Base-by-base conservation (phyloP, 2,888 invertebrate species). In the Venustoraphidia nigricollis region DNA sequence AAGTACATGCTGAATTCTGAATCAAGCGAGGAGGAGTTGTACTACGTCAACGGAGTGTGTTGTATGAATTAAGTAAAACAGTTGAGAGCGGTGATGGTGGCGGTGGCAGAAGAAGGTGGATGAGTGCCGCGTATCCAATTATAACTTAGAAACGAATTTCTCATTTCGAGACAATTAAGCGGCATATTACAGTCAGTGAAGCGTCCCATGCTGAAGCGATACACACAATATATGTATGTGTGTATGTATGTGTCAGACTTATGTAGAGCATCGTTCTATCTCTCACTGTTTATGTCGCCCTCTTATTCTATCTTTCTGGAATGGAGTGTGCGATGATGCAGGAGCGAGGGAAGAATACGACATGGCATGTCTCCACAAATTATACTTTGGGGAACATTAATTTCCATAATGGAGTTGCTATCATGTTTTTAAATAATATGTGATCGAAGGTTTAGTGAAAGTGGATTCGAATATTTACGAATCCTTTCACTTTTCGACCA, bases 61-160 rank as follows among this genome's bases (percentile, higher is more conserved):
- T 27, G 27, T 27, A 27, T 27, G 27, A 27, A 27, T 27, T 27
- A 27, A 27, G 27, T 27, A 27, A 27, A 27, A 27, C 27, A 27
- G 27, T 27, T 27, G 27, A 27, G 27, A 27, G 27, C 27, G 41
- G 48, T 51, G 52, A 50, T 49, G 49, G 53, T 50, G 54, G 52
- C 40, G 42, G 51, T 49, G 50, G 47, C 51, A 47, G 54, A 54
- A 53, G 54, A 55, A 54, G 56, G 52, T 54, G 52, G 53, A 54
- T 54, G 53, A 53, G 57, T 53, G 56, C 54, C 63, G 64, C 66
- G 66, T 66, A 69, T 70, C 69, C 69, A 69, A 70, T 70, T 70
- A 70, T 70, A 70, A 70, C 67, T 70, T 70, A 66, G 65, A 67
- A 66, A 66, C 69, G 70, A 69, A 70, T 70, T 70, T 70, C 70